Evolutionary conservation across 1,140 invertebrate species (phyloP).

Genomic region (Eufriesea mexicana): DNA sequence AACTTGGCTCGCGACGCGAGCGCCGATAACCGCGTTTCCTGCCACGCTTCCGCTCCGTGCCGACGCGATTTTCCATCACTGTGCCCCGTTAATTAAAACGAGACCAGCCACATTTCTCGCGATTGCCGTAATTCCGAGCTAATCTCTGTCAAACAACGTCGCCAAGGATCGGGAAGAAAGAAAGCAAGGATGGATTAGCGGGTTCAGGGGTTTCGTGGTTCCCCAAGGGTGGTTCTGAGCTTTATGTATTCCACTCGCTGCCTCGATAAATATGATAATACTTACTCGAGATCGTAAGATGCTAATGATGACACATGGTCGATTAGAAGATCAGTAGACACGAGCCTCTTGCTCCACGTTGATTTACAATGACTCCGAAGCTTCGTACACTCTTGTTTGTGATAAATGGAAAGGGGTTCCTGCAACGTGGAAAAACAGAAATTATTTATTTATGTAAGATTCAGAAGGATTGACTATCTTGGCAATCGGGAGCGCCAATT

Average conservation of each 20-base stretch:
- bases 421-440: no score
- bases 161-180: background rate
- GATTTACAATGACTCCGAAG: no score
- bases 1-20: background rate
- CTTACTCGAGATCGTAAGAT: no score
- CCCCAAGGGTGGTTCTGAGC: background rate
- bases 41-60: no score
- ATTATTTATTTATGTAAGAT: no score
- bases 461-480: no score
- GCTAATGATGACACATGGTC: background rate
- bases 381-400: background rate
- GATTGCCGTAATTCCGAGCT: conserved; percentile 26
- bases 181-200: background rate
- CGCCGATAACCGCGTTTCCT: no score
- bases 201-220: background rate
- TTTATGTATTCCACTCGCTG: background rate
- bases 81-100: conserved; percentile 41
- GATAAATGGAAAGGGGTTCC: no score
- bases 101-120: conserved; percentile 12
- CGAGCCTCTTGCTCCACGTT: no score
- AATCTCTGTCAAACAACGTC: background rate
- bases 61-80: conserved; percentile 36
- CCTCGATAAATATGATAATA: background rate
- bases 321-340: background rate
- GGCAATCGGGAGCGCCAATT: no score